A percentile compares a stretch with the other conserved stretches of the same genome.
These are phyloP conservation scores for Tetragnatha montana DNA, from an alignment of 2,888 invertebrate species.

Conservation along the genomic window DNA sequence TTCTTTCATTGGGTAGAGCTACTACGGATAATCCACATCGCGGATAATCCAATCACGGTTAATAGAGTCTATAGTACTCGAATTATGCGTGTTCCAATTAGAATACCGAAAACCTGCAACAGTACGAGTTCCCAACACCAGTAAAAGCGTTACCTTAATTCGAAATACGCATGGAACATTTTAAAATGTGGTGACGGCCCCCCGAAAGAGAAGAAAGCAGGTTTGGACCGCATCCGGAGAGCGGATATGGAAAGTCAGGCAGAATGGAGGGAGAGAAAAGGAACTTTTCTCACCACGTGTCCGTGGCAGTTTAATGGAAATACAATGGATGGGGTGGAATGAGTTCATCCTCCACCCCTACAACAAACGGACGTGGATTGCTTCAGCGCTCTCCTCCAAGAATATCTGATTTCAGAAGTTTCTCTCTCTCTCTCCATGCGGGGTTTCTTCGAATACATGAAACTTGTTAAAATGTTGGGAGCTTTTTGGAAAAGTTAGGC, in stretches of 20 bases:
- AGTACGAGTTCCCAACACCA: too few species aligned
- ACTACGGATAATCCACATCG: too few species aligned
- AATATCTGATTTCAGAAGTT: neutral
- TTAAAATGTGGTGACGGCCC: neutral
- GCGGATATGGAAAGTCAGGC: neutral
- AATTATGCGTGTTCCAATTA: too few species aligned
- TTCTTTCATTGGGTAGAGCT: too few species aligned
- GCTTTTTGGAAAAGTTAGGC: too few species aligned
- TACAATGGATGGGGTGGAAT: conserved; percentile 45
- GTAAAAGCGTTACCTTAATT: too few species aligned
- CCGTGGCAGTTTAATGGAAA: conserved; percentile 60
- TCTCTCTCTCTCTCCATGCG: neutral
- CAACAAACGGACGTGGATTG: neutral
- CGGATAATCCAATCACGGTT: too few species aligned
- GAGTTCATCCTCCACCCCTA: neutral
- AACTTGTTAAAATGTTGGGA: too few species aligned
- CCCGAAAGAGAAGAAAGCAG: neutral
- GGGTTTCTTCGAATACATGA: too few species aligned
- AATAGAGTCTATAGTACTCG: too few species aligned
- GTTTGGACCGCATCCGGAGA: neutral
- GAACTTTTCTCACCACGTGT: conserved; percentile 47
- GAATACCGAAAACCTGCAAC: too few species aligned
- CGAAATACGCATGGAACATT: neutral
- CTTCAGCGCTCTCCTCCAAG: neutral
- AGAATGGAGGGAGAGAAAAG: conserved; percentile 43